These are phyloP conservation scores for Elachura formosa DNA, from an alignment of 2,113 vertebrate species.

Conservation along the genomic window DNA sequence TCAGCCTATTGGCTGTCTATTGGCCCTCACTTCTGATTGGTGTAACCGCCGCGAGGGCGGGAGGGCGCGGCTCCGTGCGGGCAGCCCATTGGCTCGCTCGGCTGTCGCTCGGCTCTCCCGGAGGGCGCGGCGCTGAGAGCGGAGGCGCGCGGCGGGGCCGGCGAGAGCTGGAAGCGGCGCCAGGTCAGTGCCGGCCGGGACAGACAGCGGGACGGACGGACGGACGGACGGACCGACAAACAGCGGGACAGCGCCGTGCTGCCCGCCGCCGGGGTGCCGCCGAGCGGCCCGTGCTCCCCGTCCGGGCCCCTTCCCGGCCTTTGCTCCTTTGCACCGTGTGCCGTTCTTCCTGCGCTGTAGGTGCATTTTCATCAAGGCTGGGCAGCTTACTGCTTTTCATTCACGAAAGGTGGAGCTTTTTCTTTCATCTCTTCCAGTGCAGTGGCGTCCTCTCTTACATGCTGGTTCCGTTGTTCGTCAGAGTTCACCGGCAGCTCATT, in stretches of 20 bases:
- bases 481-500: neutral
- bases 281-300: neutral
- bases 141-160: neutral
- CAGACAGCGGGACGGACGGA: too few relatives aligned
- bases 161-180: neutral
- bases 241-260: too few relatives aligned
- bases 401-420: neutral
- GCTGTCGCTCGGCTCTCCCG: fast-evolving
- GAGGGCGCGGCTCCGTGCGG: fast-evolving
- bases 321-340: neutral
- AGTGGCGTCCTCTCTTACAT: neutral
- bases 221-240: too few relatives aligned
- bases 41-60: fast-evolving
- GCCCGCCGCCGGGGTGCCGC: too few relatives aligned
- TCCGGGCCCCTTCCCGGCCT: neutral
- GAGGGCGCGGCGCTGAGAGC: fast-evolving
- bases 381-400: neutral
- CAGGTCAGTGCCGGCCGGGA: constrained; percentile 47
- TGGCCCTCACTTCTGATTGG: fast-evolving
- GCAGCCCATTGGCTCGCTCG: fast-evolving
- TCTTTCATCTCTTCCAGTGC: neutral
- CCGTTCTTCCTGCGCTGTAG: neutral
- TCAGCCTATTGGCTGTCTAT: neutral
- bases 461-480: neutral
- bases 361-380: neutral